Conservation (phyloP, 2,797 vertebrate genomes). For the Microtus obscurus region DNA sequence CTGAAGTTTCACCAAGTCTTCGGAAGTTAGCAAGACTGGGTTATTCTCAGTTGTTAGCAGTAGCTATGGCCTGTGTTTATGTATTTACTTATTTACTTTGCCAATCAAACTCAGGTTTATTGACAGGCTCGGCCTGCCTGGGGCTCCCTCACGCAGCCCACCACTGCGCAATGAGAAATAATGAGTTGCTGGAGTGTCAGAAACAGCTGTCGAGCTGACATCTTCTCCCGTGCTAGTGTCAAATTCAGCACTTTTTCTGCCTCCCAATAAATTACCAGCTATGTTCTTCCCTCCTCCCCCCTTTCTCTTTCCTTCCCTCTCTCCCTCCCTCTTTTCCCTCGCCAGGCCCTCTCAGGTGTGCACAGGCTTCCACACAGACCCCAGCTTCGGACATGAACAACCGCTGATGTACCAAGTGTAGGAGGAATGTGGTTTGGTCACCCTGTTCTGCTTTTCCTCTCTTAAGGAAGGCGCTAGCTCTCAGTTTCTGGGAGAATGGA, state of each 20-base stretch:
- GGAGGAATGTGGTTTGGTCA: background rate
- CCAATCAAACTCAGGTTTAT: conserved; percentile 76
- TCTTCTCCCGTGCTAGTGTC: conserved; percentile 74
- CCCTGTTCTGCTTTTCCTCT: background rate
- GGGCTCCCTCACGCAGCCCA: conserved; percentile 53
- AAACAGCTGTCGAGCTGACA: conserved; percentile 82
- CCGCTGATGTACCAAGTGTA: background rate
- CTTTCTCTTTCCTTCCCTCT: conserved; percentile 11
- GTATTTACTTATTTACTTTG: conserved; percentile 75
- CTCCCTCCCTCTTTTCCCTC: background rate
- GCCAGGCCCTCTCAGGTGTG: conserved; percentile 5
- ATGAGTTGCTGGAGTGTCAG: conserved; percentile 81
- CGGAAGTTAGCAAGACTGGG: background rate
- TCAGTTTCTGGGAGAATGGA: background rate
- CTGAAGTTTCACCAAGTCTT: conserved; percentile 40
- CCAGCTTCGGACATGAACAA: background rate
- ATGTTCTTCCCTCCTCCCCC: conserved; percentile 29
- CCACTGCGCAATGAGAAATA: conserved; percentile 74
- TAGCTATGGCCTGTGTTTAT: conserved; percentile 57
- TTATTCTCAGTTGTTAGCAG: background rate
- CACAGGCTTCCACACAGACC: background rate
- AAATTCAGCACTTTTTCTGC: conserved; percentile 74
- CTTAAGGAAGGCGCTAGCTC: background rate
- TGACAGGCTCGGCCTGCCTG: conserved; percentile 79
- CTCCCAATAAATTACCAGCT: conserved; percentile 72